Conservation (phyloP, 2,888 invertebrate species). For the Mellilla xanthometata region DNA sequence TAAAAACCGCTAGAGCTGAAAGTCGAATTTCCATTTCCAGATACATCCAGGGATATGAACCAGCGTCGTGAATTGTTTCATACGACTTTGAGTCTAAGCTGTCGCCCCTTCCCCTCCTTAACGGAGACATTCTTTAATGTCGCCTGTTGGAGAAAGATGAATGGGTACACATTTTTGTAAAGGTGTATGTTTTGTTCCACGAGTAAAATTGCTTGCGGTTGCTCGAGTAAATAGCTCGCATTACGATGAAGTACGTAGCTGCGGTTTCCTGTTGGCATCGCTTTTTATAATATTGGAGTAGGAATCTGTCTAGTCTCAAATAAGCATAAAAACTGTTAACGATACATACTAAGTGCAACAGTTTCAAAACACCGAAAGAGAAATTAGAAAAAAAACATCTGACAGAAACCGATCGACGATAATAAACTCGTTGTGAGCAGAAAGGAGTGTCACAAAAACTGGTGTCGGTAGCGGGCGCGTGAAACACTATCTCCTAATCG, state of each 20-base stretch:
- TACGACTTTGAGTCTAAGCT: conserved; percentile 62
- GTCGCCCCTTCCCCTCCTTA: conserved; percentile 70
- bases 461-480: conserved; percentile 77
- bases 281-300: conserved; percentile 42
- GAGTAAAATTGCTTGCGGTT: conserved; percentile 73
- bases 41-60: conserved; percentile 34
- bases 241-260: conserved; percentile 58
- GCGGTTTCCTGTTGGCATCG: conserved; percentile 67
- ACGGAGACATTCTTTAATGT: conserved; percentile 79
- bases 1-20: conserved; percentile 40
- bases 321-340: conserved; percentile 28
- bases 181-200: conserved; percentile 75
- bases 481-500: conserved; percentile 81
- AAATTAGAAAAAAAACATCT: conserved; percentile 45
- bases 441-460: conserved; percentile 77
- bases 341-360: conserved; percentile 27
- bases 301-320: conserved; percentile 17
- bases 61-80: conserved; percentile 44
- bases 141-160: conserved; percentile 77
- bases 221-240: conserved; percentile 67
- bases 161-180: conserved; percentile 78
- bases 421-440: conserved; percentile 74
- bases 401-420: conserved; percentile 64
- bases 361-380: conserved; percentile 37
- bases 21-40: conserved; percentile 33